phyloP scores from a whole-genome alignment of 23 tunicate species.

The Ascidia mentula region DNA sequence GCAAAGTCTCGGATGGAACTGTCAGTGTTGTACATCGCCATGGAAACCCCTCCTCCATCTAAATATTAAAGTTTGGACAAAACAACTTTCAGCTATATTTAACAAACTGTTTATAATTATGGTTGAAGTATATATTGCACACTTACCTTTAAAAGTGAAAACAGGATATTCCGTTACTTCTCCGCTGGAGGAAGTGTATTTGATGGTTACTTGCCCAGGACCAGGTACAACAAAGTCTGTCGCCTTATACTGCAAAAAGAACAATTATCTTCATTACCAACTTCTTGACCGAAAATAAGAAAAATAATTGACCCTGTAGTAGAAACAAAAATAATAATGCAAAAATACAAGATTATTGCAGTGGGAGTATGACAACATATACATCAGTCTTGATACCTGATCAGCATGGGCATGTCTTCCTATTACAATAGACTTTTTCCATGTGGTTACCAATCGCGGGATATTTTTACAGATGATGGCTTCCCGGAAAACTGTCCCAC shows the following conservation, averaged over 20 bases:
- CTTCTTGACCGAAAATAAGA: not conserved
- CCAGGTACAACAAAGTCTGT: slow-evolving; percentile 98
- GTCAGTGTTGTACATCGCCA: slow-evolving; percentile 99
- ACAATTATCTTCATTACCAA: not conserved
- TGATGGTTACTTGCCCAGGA: slow-evolving; percentile 64
- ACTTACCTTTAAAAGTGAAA: slow-evolving; percentile 84
- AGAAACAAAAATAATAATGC: too few species aligned
- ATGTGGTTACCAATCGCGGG: slow-evolving; percentile 88
- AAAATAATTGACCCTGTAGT: too few species aligned
- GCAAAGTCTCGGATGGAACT: slow-evolving; percentile 87
- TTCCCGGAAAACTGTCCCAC: slow-evolving; percentile 97
- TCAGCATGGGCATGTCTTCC: slow-evolving; percentile 95
- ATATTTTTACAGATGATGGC: slow-evolving; percentile 90
- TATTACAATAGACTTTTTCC: slow-evolving; percentile 92
- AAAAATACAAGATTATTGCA: too few species aligned
- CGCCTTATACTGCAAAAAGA: slow-evolving; percentile 70
- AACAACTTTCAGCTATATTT: too few species aligned
- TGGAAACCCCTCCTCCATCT: slow-evolving; percentile 95
- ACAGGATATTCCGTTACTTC: slow-evolving; percentile 51
- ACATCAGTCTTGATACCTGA: too few species aligned
- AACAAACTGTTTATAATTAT: not conserved
- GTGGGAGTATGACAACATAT: too few species aligned
- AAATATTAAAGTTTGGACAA: not conserved
- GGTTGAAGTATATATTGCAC: not conserved
- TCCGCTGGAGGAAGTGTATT: slow-evolving; percentile 53